Percentiles rank a stretch among this genome's conserved stretches.
Conservation (phyloP, 2,888 invertebrate species). For the Escarpia spicata region DNA sequence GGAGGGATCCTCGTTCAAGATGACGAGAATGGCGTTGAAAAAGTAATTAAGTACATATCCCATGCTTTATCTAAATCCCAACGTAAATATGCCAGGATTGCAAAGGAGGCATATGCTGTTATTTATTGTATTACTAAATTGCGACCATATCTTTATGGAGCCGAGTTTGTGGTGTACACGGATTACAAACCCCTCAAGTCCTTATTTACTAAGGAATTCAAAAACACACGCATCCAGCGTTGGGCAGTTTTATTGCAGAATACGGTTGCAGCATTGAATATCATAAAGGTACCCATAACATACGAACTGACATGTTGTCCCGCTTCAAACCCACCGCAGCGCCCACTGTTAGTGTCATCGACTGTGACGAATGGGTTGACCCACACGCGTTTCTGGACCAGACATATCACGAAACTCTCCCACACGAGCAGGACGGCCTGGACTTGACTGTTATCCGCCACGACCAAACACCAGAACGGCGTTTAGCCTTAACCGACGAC, state of each 20-base stretch:
- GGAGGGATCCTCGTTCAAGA: constrained; percentile 20
- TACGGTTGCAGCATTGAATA: constrained; percentile 36
- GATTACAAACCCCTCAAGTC: constrained; percentile 32
- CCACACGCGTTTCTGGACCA: constrained; percentile 25
- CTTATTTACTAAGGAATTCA: constrained; percentile 30
- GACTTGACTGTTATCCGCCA: not conserved
- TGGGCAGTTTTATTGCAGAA: constrained; percentile 37
- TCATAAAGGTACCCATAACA: constrained; percentile 29
- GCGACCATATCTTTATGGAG: constrained; percentile 30
- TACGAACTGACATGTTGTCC: constrained; percentile 33
- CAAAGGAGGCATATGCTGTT: not conserved
- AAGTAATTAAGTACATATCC: not conserved
- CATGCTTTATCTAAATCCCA: not conserved
- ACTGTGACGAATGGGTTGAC: constrained; percentile 27
- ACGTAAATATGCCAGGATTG: not conserved
- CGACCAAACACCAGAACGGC: not conserved
- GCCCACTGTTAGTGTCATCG: not conserved
- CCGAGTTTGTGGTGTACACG: constrained; percentile 17
- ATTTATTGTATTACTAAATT: constrained; percentile 19
- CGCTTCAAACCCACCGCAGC: not conserved
- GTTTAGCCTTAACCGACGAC: constrained; percentile 17
- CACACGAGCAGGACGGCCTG: constrained; percentile 23
- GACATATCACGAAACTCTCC: not conserved
- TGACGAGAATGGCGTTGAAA: constrained; percentile 17
- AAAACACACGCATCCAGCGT: constrained; percentile 34